These are phyloP conservation scores for Drosophila atripex DNA, from an alignment of 2,888 invertebrate species.

Conservation along the genomic window DNA sequence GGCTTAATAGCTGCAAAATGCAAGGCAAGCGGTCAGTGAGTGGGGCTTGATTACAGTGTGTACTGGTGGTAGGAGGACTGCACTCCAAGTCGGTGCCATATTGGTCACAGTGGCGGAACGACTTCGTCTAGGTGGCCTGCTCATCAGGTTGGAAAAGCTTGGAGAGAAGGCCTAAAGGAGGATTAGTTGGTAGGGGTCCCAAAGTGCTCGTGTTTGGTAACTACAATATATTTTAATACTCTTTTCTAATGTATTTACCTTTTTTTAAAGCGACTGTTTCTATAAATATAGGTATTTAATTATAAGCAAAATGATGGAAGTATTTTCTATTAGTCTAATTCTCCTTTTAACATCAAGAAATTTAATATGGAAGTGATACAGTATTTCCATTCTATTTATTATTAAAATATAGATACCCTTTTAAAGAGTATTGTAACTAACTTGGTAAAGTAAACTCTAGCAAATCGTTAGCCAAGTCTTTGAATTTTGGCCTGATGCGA, in stretches of 20 bases:
- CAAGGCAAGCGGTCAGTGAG: slow-evolving; percentile 53
- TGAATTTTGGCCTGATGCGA: background rate
- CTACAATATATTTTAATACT: background rate
- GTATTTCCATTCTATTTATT: background rate
- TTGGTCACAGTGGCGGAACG: slow-evolving; percentile 63
- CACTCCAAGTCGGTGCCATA: slow-evolving; percentile 53
- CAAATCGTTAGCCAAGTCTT: slow-evolving; percentile 7
- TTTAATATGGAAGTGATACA: background rate
- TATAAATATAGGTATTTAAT: too few relatives aligned
- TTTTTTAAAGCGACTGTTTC: too few relatives aligned
- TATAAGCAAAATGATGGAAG: background rate
- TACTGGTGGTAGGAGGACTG: slow-evolving; percentile 23
- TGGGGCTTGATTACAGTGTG: slow-evolving; percentile 45
- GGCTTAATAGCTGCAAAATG: slow-evolving; percentile 71
- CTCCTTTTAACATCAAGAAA: too few relatives aligned
- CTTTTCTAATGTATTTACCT: background rate
- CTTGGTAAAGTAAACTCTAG: background rate
- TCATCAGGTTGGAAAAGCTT: background rate
- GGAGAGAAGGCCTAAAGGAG: background rate
- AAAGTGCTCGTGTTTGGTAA: background rate
- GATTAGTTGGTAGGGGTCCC: background rate
- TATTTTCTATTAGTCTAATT: background rate
- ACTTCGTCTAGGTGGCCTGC: slow-evolving; percentile 27
- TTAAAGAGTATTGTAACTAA: background rate
- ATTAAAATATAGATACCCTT: background rate